Evolutionary conservation across 2,113 vertebrate species (phyloP), one percentile per base, ranked within the genome.

Genomic region (Acanthochromis polyacanthus): DNA sequence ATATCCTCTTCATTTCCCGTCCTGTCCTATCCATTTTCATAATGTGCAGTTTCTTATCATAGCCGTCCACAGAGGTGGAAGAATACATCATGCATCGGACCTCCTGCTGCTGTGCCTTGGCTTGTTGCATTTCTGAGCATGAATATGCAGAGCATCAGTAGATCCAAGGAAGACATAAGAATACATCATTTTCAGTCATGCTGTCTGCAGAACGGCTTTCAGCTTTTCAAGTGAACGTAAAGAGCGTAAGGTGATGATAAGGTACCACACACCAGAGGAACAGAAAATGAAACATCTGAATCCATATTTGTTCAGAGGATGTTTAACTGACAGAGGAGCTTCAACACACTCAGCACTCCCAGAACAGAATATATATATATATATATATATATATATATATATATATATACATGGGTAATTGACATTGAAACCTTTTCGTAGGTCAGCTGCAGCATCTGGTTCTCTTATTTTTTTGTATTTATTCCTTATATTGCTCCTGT

Each of bases 11-110:
- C 59, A 69, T 72, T 72, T 50, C 58, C 40, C n/a, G 16, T 50
- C 58, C 48, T 69, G 61, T 36, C 48, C 70, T 60, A 67, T 78
- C 36, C 61, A 67, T 84, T 79, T 75, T 60, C n/a, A 79, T 82
- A 72, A 76, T 63, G 56, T 66, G 74, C 46, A 53, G 19, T 71
- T 84, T 71, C 50, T 69, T 84, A 74, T 80, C 62, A 23, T 63
- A 61, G 75, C 38, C 52, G 23, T 32, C 25, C 22, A 52, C 48
- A 52, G 46, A 79, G 64, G 20, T 36, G 25, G 45, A 22, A 70
- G 48, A 77, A 80, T 72, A 28, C 63, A 51, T 76, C 71, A 77
- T 55, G 59, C n/a, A n/a, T n/a, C n/a, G n/a, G n/a, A n/a, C n/a
- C n/a, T n/a, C n/a, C n/a, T n/a, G n/a, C n/a, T n/a, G n/a, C n/a